Base-by-base conservation (phyloP, 2,113 vertebrate genomes). In the Bujurquina vittata region DNA sequence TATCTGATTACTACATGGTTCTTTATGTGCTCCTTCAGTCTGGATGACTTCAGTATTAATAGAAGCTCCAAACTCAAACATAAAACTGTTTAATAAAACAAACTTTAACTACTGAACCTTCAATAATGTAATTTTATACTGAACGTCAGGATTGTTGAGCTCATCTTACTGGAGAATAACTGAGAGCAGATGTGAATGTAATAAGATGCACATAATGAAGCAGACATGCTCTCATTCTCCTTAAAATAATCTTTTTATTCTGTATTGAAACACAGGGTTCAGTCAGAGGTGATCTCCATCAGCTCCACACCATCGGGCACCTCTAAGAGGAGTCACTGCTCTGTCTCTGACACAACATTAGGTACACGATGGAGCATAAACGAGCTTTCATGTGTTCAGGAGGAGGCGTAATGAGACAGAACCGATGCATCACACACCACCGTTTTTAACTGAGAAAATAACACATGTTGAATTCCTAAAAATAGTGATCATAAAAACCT, bases 221-320 rank as follows among this genome's bases (percentile, higher is more conserved):
- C 49, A 83, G 60, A 77, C 61, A 1, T 11, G 55, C 37, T 77
- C 18, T 14, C 56, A 2, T 37, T 93, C 59, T 92, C 94, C 87
- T 95, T 95, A 95, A 95, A 95, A 95, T 96, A 96, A 94, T 95
- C 81, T 90, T 86, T 95, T 95, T 95, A 94, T 94, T 94, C 83
- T 89, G 93, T 91, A 94, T 91, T 95, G 87, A 95, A 95, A 94
- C 93, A 92, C 92, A 94, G 89, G 86, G 84, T 93, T 93, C 77
- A 92, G 92, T 93, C 93, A 90, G 87, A 93, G 84, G 83, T 37
- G 35, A 37, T 90, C 89, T 92, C 78, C 85, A 72, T 79, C 82
- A 82, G 75, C 82, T 88, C 67, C 83, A 31, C 31, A 75, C 49
- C 57, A 43, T 77, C 73, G 29, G 3, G 35, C 3, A 75, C 84